Conservation (phyloP, 1,140 invertebrate species). For the Catajapyx aquilonaris region DNA sequence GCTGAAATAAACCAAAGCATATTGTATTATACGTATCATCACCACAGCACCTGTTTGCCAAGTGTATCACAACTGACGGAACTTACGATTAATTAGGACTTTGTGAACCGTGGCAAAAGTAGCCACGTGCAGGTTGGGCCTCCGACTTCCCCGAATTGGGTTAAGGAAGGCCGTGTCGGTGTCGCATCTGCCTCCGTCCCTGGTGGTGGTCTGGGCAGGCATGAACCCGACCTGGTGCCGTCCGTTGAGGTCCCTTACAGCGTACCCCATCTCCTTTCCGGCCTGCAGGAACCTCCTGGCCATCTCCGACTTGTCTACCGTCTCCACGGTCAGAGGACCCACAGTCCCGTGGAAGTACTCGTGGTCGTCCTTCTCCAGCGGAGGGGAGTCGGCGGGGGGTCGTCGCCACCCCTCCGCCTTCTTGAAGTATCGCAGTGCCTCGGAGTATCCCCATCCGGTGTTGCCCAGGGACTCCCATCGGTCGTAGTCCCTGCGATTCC, state of each 20-base stretch:
- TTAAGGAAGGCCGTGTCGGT: not conserved
- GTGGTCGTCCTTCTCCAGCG: too few species aligned
- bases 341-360: too few species aligned
- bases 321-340: too few species aligned
- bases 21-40: not conserved
- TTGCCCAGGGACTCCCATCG: too few species aligned
- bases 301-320: too few species aligned
- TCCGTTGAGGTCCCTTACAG: not conserved
- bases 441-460: too few species aligned
- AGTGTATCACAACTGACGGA: not conserved
- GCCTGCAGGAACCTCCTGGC: not conserved
- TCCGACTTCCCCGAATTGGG: not conserved
- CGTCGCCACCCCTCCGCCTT: too few species aligned
- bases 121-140: not conserved
- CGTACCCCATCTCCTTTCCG: not conserved
- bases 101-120: not conserved
- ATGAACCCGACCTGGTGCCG: not conserved
- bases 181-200: not conserved
- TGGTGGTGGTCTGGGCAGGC: not conserved
- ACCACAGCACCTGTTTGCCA: not conserved
- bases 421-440: too few species aligned
- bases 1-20: not conserved
- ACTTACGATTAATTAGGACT: not conserved
- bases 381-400: too few species aligned
- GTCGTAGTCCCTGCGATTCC: slow-evolving; percentile 38